Percentiles rank a stretch among this genome's conserved stretches.
Conservation (phyloP, 2,888 invertebrate genomes). For the Cryptocheilus praepositus region DNA sequence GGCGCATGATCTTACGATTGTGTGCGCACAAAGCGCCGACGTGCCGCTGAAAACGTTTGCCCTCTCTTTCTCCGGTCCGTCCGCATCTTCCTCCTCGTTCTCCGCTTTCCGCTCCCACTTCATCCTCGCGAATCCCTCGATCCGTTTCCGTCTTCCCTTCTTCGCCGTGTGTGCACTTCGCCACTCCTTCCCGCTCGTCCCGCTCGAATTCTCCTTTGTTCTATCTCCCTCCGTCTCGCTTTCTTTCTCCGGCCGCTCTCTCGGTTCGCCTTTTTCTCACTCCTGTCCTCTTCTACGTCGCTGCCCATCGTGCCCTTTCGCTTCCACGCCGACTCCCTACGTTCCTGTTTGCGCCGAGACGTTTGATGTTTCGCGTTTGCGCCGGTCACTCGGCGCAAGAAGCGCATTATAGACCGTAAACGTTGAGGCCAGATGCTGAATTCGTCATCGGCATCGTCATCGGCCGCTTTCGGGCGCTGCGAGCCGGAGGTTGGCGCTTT, state of each 20-base stretch:
- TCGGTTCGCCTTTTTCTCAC: constrained; percentile 29
- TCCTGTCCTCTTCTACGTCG: constrained; percentile 26
- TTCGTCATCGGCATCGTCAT: constrained; percentile 36
- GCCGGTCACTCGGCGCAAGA: constrained; percentile 61
- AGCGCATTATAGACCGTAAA: constrained; percentile 68
- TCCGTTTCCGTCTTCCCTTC: constrained; percentile 36
- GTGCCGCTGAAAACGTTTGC: constrained; percentile 66
- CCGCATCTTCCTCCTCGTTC: constrained; percentile 26
- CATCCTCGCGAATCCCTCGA: constrained; percentile 15
- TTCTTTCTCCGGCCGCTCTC: not conserved
- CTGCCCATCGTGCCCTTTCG: constrained; percentile 18
- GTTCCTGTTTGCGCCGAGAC: constrained; percentile 49
- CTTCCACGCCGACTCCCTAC: constrained; percentile 27
- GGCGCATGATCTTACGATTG: constrained; percentile 71
- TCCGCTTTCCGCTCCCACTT: constrained; percentile 30
- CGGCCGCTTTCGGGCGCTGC: too few species aligned
- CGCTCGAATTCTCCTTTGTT: constrained; percentile 13
- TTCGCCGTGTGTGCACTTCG: constrained; percentile 29
- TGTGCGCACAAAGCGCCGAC: constrained; percentile 70
- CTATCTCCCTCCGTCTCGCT: constrained; percentile 16
- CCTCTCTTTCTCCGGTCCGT: constrained; percentile 15
- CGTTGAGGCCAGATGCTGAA: constrained; percentile 63
- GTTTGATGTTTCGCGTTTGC: constrained; percentile 66
- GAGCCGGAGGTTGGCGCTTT: too few species aligned
- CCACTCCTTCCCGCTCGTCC: constrained; percentile 9